phyloP scores from a whole-genome alignment of 1,140 invertebrate genomes.

The Brachystomella parvula region DNA sequence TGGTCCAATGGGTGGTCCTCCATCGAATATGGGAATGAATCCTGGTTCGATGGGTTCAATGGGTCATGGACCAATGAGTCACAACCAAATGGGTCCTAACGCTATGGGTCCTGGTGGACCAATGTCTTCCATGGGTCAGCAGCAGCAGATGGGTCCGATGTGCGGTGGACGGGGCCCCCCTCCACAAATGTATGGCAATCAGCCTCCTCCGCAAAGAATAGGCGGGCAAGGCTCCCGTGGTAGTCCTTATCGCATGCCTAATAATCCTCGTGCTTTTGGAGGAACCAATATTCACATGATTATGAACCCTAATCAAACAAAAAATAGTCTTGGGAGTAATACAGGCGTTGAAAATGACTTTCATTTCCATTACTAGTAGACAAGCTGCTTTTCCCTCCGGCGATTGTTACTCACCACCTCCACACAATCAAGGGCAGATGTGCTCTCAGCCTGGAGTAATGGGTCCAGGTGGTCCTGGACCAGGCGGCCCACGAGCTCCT shows the following conservation, averaged over 20 bases:
- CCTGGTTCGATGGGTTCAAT: constrained; percentile 4
- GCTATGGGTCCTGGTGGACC: neutral
- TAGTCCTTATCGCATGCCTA: constrained; percentile 31
- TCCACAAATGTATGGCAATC: constrained; percentile 30
- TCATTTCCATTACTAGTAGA: no score
- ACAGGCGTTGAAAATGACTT: no score
- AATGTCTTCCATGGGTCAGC: constrained; percentile 18
- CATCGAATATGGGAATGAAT: neutral
- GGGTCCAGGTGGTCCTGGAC: constrained; percentile 38
- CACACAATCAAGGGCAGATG: constrained; percentile 36
- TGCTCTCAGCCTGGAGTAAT: constrained; percentile 33
- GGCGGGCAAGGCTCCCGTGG: constrained; percentile 19
- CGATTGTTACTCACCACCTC: constrained; percentile 54
- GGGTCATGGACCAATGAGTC: constrained; percentile 13
- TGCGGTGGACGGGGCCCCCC: constrained; percentile 27
- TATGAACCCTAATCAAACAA: constrained; percentile 63
- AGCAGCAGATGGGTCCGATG: no score
- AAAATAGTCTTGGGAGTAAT: neutral
- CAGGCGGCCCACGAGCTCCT: constrained; percentile 54
- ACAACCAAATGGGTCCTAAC: constrained; percentile 13
- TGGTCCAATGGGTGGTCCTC: neutral
- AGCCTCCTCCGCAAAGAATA: constrained; percentile 11
- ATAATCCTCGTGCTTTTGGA: constrained; percentile 39
- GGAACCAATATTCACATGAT: constrained; percentile 79
- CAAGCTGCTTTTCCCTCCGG: no score